These are phyloP conservation scores for Ruditapes philippinarum DNA, from an alignment of 1,140 invertebrate species.

Conservation along the genomic window DNA sequence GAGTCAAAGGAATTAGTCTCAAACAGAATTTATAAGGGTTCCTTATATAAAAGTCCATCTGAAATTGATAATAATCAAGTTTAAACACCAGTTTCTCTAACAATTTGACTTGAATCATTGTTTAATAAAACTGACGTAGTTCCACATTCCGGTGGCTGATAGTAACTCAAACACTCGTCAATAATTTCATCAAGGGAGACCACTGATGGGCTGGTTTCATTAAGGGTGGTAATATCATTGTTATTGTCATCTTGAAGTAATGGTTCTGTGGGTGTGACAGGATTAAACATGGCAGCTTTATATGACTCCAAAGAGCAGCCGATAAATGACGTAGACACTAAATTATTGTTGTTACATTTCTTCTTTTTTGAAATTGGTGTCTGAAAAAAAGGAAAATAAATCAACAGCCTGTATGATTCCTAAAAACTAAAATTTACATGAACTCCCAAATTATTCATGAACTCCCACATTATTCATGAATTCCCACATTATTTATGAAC, in stretches of 20 bases:
- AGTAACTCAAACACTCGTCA: slow-evolving; percentile 28
- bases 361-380: too few relatives aligned
- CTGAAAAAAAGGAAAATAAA: not conserved
- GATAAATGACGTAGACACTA: not conserved
- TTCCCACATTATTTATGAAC: too few relatives aligned
- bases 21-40: too few relatives aligned
- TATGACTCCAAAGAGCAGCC: slow-evolving; percentile 12
- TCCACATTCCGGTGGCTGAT: slow-evolving; percentile 23
- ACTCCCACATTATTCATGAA: too few relatives aligned
- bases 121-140: not conserved
- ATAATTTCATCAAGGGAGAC: slow-evolving; percentile 19
- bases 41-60: too few relatives aligned
- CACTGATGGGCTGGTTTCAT: slow-evolving; percentile 43
- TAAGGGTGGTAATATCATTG: slow-evolving; percentile 41
- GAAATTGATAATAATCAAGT: too few relatives aligned
- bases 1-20: too few relatives aligned
- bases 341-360: not conserved
- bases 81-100: slow-evolving; percentile 49
- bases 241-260: slow-evolving; percentile 31
- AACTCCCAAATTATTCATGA: too few relatives aligned
- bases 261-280: slow-evolving; percentile 33
- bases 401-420: too few relatives aligned
- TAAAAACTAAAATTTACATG: too few relatives aligned
- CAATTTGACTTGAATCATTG: not conserved
- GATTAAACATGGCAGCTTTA: slow-evolving; percentile 47